Evolutionary conservation across 2,113 vertebrate genomes (phyloP).

Genomic region (Tachuris rubrigastra): DNA sequence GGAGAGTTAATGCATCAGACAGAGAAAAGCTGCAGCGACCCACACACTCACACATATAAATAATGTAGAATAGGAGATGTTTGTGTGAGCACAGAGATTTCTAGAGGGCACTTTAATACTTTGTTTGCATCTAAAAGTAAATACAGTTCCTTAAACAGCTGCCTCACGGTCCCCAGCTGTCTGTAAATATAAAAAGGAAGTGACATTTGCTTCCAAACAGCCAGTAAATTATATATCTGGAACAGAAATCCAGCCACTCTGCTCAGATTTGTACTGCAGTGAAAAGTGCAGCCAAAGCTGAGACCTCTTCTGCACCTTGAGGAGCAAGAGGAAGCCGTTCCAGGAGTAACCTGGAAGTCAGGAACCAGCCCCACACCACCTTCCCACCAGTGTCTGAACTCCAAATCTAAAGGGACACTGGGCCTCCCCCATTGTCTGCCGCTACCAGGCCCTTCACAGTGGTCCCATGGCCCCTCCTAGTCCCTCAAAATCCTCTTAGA

Average conservation of each 20-base stretch:
- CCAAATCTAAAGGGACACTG: background rate
- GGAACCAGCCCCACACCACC: fast-evolving
- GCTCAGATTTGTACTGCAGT: background rate
- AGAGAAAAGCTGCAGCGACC: background rate
- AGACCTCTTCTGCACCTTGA: background rate
- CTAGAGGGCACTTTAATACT: slow-evolving; percentile 43
- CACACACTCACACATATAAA: background rate
- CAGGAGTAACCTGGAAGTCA: background rate
- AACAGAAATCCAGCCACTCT: background rate
- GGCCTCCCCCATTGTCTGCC: background rate
- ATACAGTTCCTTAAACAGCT: slow-evolving; percentile 34
- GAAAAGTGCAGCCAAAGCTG: background rate
- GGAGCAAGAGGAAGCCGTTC: background rate
- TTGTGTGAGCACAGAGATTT: slow-evolving; percentile 34
- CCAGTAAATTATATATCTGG: background rate
- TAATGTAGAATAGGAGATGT: slow-evolving; percentile 2
- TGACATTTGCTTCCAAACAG: background rate
- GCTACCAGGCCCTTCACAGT: background rate
- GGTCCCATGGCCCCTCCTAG: background rate
- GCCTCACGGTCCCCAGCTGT: slow-evolving; percentile 8
- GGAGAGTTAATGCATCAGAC: background rate
- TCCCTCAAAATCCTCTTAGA: background rate
- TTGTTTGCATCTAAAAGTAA: slow-evolving; percentile 49
- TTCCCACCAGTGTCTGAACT: background rate
- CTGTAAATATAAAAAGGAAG: background rate